Base-by-base conservation (phyloP, 2,113 vertebrate species). In the Thryonomys swinderianus region DNA sequence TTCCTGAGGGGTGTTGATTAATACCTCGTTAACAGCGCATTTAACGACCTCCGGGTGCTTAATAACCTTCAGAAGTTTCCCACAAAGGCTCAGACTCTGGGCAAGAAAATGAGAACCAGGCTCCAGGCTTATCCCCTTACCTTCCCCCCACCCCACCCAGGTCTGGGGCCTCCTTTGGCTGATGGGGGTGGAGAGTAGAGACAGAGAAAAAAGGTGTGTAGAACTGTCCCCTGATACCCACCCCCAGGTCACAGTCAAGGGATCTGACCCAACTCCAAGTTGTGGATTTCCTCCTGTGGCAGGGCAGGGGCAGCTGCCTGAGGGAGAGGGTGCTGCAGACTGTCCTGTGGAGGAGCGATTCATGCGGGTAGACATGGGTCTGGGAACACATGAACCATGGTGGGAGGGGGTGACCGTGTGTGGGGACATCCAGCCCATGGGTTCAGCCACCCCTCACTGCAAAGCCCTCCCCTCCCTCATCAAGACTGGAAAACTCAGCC, bases 11-110 rank as follows among this genome's bases (percentile, higher is more conserved):
- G 97, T 97, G 96, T 97, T 98, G 97, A 98, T 98, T 98, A 98
- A 97, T 98, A 97, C 97, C 97, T 98, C 97, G 96, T 98, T 98
- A 98, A 98, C 97, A 97, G 96, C 45, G 57, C 96, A 96, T 97
- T 98, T 97, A 98, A 98, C 95, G 96, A 97, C 97, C 97, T 98
- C 97, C 55, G 96, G 96, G 97, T 97, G 97, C 97, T 97, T 97
- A 98, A 97, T 97, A 98, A 97, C 97, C 97, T 96, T 97, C 97
- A 97, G 97, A 97, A 97, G 96, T 96, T 97, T 96, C 96, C 96
- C 97, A 97, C 97, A 98, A 97, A 97, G 93, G 91, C 97, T 93
- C 94, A 96, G 93, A 86, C 94, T 90, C 94, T 95, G 83, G 94
- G 96, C 92, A 96, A 85, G 97, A 96, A 98, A 98, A 98, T 97